Evolutionary conservation across 2,797 vertebrate genomes (phyloP), one percentile per base, ranked within the genome.

Genomic region (Myripristis murdjan): DNA sequence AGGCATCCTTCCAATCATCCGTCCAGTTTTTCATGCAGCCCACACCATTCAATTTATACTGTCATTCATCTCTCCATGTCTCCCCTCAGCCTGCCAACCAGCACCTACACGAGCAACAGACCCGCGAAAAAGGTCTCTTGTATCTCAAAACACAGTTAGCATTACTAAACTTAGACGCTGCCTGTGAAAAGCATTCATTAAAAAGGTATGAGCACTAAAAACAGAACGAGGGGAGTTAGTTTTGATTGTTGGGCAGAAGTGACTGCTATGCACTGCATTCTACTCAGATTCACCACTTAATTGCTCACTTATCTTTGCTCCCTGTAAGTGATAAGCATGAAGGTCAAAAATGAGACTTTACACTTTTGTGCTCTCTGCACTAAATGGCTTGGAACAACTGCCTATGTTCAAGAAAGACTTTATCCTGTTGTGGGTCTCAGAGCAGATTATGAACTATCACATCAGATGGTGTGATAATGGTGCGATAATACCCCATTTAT

Each of bases 41-140:
- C 24, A 76, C 37, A 55, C 75, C 62, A 64, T 71, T 60, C 60
- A 26, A 68, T 80, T 81, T 64, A 79, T 51, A 58, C 23, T 63
- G 33, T 33, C 67, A 66, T 61, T 62, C 67, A 71, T 44, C 24
- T 39, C 43, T 6, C 2, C 4, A 39, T 39, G 12, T 14, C 1
- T 14, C 37, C 10, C 61, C 15, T 67, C 43, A 26, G 35, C 18
- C 59, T 39, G 64, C 52, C 39, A 60, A 46, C n/a, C 46, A 56
- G 49, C 26, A 48, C 12, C 43, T 37, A 26, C 59, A 65, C 20
- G 70, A 75, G 57, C 35, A 14, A 43, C 58, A 18, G 18, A 22
- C 57, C 10, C 56, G 41, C 31, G 20, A 5, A 65, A 56, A 74
- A 31, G 28, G 7, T 22, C 46, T 8, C 9, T 11, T 7, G 9